Base-by-base conservation (phyloP, 2,888 invertebrate species). In the Ypsolopha scabrella region DNA sequence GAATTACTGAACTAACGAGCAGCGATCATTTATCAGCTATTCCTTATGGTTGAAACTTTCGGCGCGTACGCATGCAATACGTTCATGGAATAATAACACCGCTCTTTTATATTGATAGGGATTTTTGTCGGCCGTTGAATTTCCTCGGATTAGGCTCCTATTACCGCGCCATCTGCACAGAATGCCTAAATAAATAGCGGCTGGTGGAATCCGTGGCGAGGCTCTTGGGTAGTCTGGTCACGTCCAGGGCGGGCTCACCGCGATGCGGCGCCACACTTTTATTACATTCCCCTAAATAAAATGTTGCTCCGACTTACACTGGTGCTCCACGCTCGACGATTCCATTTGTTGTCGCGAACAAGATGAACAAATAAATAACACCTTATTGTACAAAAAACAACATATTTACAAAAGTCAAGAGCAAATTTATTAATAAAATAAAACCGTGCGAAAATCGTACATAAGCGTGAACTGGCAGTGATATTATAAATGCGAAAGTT, bases 221-320 rank as follows among this genome's bases (percentile, higher is more conserved):
- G 61, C 75, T 73, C 58, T 58, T 53, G 80, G 68, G 69, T 24
- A 24, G 24, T 24, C 80, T 57, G 59, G 69, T 78, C 82, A 83
- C 82, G 83, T 70, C 64, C 68, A 2, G 53, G 62, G 65, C 9
- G 60, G 59, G 63, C 68, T 63, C 60, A 58, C 63, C 62, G 37
- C 48, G 36, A 35, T 59, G 57, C 60, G 63, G 58, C 66, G 61
- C 64, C 72, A 67, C 69, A 68, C 67, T 77, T 76, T 77, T 81
- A 81, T 81, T 80, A 80, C 77, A 81, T 82, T 79, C 77, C 66
- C 65, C 67, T n/a, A 68, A 78, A 77, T 75, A 76, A 24, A 73
- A 75, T 71, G 62, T 66, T 67, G 10, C 70, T 66, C 41, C 9
- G n/a, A 10, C 13, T 50, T 41, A 33, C 50, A 39, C 41, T 41